Evolutionary conservation across 2,888 invertebrate genomes (phyloP), one percentile per base, ranked within the genome.

Genomic region (Dolichopus griseipennis): DNA sequence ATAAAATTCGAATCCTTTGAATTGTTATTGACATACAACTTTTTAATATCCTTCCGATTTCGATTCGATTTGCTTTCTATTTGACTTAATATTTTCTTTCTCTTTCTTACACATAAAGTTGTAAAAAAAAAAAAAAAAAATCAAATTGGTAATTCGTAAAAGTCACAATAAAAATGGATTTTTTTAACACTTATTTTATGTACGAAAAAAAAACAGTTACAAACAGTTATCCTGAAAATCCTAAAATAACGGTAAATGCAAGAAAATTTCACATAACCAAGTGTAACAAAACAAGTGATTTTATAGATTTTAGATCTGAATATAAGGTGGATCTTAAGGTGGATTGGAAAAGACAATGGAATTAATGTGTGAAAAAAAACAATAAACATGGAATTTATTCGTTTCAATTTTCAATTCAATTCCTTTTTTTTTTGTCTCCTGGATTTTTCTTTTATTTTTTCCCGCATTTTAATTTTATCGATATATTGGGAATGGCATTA

Each of bases 41-140:
- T 52, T 52, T 52, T n/a, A 52, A 52, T 52, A 52, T 52, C 52
- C 52, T 52, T 52, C 52, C 52, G 52, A 52, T 52, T 52, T 52
- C 52, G 18, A 52, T 52, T 52, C 52, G 52, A 52, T 52, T 7
- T 52, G n/a, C 15, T 52, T 37, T 18, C 52, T 18, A 2, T 41
- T 41, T 7, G 41, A 41, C 41, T 41, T 52, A 12, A n/a, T 7
- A 52, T 12, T 52, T 52, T 52, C 18, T 52, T 18, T 52, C 15
- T 52, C n/a, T 52, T 52, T 18, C 6, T 52, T 2, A 18, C 15
- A 18, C 18, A 52, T 52, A 12, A 18, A 27, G 52, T 52, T 52
- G 18, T 18, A 15, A 1, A 52, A n/a, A n/a, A 52, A 1, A 52
- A n/a, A n/a, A 52, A 27, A 27, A 27, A 27, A 27, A 27, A 27